Evolutionary conservation across 2,888 invertebrate species (phyloP).

Genomic region (Petrolisthes manimaculis): DNA sequence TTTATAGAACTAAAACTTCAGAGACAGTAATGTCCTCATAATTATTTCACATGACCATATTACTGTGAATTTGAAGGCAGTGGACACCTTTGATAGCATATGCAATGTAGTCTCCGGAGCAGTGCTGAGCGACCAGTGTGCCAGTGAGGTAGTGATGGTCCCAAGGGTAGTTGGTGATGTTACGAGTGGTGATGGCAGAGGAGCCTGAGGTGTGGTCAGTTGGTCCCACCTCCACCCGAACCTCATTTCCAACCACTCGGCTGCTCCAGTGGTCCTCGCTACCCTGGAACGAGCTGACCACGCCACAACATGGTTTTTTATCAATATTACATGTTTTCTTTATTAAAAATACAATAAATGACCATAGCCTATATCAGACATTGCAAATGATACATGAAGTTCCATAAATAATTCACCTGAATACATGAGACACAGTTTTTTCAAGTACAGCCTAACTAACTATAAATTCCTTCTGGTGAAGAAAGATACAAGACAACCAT

Average conservation of each 20-base stretch:
- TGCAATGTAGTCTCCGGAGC: conserved; percentile 86
- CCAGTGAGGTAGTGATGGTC: conserved; percentile 89
- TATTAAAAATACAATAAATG: not conserved
- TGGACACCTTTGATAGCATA: conserved; percentile 87
- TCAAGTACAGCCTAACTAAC: not conserved
- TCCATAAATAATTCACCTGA: not conserved
- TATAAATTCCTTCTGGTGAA: not conserved
- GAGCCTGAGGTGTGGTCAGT: conserved; percentile 74
- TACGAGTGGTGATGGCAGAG: conserved; percentile 90
- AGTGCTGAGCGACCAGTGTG: conserved; percentile 88
- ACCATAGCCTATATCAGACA: not conserved
- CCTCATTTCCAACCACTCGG: conserved; percentile 44
- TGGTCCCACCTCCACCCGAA: conserved; percentile 49
- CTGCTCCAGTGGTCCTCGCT: conserved; percentile 50
- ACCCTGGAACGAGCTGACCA: conserved; percentile 46
- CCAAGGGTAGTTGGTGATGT: conserved; percentile 93
- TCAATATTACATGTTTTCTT: not conserved
- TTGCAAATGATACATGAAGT: not conserved
- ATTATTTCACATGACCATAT: not conserved
- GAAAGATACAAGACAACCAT: not conserved
- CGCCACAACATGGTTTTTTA: not conserved
- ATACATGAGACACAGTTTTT: not conserved
- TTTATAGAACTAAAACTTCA: not conserved
- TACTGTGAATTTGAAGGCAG: not conserved
- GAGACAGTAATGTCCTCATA: not conserved